Conservation (phyloP, 2,888 invertebrate species). For the Chrysodeixis includens region DNA sequence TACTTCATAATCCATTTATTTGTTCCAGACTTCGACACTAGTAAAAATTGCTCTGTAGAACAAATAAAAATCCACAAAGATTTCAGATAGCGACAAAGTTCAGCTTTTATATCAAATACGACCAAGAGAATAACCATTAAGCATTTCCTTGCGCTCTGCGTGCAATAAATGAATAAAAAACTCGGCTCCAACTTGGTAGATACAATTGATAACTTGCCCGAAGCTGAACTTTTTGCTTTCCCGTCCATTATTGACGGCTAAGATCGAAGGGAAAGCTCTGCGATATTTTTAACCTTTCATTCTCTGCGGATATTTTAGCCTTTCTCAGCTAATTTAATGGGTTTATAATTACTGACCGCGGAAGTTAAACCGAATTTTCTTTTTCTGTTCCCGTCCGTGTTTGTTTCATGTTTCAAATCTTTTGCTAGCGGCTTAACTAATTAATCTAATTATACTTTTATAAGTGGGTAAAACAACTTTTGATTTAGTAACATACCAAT, state of each 20-base stretch:
- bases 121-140: constrained; percentile 81
- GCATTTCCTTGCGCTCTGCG: constrained; percentile 78
- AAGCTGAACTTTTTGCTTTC: constrained; percentile 81
- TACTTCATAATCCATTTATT: constrained; percentile 67
- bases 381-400: constrained; percentile 25
- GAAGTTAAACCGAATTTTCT: constrained; percentile 33
- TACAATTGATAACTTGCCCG: constrained; percentile 84
- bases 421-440: not conserved
- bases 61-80: constrained; percentile 72
- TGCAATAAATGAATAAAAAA: constrained; percentile 85
- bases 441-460: no score
- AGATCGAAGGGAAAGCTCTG: constrained; percentile 67
- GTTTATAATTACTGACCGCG: constrained; percentile 49
- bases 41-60: constrained; percentile 73
- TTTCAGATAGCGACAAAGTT: constrained; percentile 74
- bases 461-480: not conserved
- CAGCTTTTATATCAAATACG: constrained; percentile 76
- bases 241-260: constrained; percentile 79
- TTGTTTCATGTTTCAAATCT: constrained; percentile 28
- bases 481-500: not conserved
- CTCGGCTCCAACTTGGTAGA: constrained; percentile 75
- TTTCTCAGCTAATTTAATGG: constrained; percentile 58
- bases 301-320: constrained; percentile 58
- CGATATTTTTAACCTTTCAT: constrained; percentile 68
- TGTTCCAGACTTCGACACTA: constrained; percentile 65